phyloP scores from a whole-genome alignment of 2,888 invertebrate genomes.

The Pheosia tremula region DNA sequence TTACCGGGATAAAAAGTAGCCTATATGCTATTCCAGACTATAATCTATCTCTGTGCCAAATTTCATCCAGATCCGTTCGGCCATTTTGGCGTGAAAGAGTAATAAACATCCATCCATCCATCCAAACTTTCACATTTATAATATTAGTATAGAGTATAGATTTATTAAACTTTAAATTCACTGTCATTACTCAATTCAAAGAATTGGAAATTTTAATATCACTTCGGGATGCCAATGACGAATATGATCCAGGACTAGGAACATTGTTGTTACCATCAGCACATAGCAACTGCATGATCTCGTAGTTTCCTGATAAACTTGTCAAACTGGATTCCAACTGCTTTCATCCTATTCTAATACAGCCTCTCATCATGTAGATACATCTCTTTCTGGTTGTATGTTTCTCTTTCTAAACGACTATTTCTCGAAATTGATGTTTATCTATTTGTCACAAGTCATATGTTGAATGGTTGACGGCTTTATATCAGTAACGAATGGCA shows the following conservation, averaged over 20 bases:
- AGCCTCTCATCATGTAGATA: conserved; percentile 10
- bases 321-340: conserved; percentile 44
- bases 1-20: too few relatives aligned
- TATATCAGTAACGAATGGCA: too few relatives aligned
- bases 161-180: too few relatives aligned
- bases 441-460: neutral
- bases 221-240: neutral
- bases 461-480: neutral
- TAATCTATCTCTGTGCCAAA: too few relatives aligned
- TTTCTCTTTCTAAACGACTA: conserved; percentile 10
- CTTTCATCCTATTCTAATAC: conserved; percentile 23
- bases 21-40: too few relatives aligned
- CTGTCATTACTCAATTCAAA: neutral
- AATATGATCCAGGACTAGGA: neutral
- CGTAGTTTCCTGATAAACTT: conserved; percentile 32
- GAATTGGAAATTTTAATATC: neutral
- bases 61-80: too few relatives aligned
- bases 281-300: conserved; percentile 10
- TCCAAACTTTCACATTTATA: too few relatives aligned
- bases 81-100: too few relatives aligned
- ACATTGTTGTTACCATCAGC: conserved; percentile 15
- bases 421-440: neutral
- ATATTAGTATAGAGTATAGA: too few relatives aligned
- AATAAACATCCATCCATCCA: too few relatives aligned
- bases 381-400: conserved; percentile 16